A percentile compares a stretch with the other conserved stretches of the same genome.
Evolutionary conservation across 2,113 vertebrate species (phyloP).

Genomic region (Tetraodon nigroviridis): DNA sequence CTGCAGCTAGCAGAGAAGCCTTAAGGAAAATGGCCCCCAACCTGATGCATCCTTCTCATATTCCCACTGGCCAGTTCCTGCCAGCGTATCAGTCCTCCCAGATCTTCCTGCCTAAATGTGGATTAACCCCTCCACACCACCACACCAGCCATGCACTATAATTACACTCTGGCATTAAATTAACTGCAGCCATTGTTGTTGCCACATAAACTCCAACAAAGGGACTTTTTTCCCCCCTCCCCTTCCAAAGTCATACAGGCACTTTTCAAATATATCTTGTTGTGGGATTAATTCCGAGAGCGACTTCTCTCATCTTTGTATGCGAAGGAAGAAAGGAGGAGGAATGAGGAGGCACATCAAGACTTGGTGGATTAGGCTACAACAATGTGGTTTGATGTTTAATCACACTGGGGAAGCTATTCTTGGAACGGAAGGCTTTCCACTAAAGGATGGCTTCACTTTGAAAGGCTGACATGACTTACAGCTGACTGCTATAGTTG

Average conservation of each 20-base stretch:
- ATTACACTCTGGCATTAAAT: conserved; percentile 9
- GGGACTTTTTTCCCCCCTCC: background rate
- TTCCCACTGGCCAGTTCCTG: conserved; percentile 17
- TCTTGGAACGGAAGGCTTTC: conserved; percentile 53
- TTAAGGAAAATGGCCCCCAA: conserved; percentile 53
- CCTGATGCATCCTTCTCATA: conserved; percentile 26
- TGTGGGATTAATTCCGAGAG: conserved; percentile 29
- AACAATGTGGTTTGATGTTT: conserved; percentile 57
- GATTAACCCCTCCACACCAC: conserved; percentile 5
- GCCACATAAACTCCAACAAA: conserved; percentile 6
- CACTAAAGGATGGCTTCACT: conserved; percentile 46
- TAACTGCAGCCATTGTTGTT: conserved; percentile 13
- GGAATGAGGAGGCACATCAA: conserved; percentile 25
- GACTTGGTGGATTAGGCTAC: conserved; percentile 48
- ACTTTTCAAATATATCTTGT: conserved; percentile 27
- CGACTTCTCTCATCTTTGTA: conserved; percentile 21
- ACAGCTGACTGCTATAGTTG: no score
- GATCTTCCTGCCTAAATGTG: background rate
- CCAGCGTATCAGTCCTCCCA: background rate
- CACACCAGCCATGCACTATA: background rate
- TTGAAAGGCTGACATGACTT: conserved; percentile 10
- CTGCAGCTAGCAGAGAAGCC: conserved; percentile 46
- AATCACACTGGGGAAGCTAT: conserved; percentile 56
- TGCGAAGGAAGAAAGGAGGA: conserved; percentile 32
- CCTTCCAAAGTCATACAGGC: conserved; percentile 13